phyloP scores from a whole-genome alignment of 1,140 invertebrate genomes.

The Ridgeia piscesae region DNA sequence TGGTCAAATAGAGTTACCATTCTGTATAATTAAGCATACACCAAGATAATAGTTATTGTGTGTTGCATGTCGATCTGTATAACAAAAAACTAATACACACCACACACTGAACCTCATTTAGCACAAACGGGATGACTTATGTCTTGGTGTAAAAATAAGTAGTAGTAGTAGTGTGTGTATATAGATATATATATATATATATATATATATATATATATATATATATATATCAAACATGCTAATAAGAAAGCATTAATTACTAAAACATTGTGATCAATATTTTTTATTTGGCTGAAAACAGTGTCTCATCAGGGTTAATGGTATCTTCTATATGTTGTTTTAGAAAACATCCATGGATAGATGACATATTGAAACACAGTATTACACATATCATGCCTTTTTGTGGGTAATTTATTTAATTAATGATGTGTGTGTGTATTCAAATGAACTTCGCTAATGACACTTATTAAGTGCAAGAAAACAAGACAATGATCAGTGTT shows the following conservation, averaged over 20 bases:
- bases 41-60: too few relatives aligned
- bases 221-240: background rate
- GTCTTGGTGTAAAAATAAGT: too few relatives aligned
- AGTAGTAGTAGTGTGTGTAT: too few relatives aligned
- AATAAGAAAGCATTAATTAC: background rate
- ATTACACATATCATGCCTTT: background rate
- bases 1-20: too few relatives aligned
- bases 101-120: too few relatives aligned
- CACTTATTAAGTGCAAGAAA: background rate
- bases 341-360: background rate
- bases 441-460: background rate
- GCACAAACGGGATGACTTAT: too few relatives aligned
- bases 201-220: too few relatives aligned
- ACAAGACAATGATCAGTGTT: background rate
- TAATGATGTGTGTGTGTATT: background rate
- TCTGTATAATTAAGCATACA: too few relatives aligned
- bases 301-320: background rate
- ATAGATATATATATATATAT: too few relatives aligned
- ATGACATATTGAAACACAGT: background rate
- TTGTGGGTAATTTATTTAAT: background rate
- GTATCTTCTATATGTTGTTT: too few relatives aligned
- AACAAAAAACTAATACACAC: too few relatives aligned
- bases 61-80: too few relatives aligned
- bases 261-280: background rate
- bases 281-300: background rate